Evolutionary conservation across 2,888 invertebrate species (phyloP).

Genomic region (Oscheius onirici): DNA sequence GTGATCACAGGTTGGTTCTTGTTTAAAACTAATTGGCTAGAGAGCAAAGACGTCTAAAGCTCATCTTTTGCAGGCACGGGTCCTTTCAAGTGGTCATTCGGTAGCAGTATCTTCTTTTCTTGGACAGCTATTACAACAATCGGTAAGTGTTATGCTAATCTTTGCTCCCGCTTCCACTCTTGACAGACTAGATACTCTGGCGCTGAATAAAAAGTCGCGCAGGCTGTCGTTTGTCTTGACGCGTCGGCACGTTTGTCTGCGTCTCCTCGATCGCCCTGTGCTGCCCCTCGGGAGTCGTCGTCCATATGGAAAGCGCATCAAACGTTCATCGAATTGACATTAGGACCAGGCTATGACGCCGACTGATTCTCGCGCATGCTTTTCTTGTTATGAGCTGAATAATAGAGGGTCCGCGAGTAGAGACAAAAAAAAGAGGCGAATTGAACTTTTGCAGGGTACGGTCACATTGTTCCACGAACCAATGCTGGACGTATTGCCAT

Average conservation of each 20-base stretch:
- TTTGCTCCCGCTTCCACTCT: neutral
- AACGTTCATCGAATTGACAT: constrained; percentile 34
- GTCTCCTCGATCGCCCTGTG: constrained; percentile 31
- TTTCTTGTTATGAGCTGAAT: neutral
- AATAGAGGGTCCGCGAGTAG: neutral
- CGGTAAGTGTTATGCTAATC: constrained; percentile 45
- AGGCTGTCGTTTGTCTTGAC: constrained; percentile 32
- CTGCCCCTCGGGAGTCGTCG: constrained; percentile 28
- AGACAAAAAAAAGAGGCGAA: neutral
- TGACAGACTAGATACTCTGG: neutral
- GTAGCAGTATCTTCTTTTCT: constrained; percentile 70
- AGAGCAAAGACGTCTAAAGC: neutral
- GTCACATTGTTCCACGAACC: constrained; percentile 72
- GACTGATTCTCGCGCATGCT: neutral
- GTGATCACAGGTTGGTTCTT: constrained; percentile 66
- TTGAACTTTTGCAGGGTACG: constrained; percentile 57
- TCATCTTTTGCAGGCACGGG: constrained; percentile 56
- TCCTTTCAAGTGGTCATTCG: constrained; percentile 70
- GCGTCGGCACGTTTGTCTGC: constrained; percentile 33
- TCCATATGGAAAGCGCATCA: constrained; percentile 33
- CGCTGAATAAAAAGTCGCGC: constrained; percentile 15
- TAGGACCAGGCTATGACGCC: constrained; percentile 31
- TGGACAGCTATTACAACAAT: constrained; percentile 72
- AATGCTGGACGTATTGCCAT: constrained; percentile 68
- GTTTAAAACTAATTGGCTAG: constrained; percentile 29